Conservation (phyloP, 2,888 invertebrate genomes). For the Chymomyza caudatula region DNA sequence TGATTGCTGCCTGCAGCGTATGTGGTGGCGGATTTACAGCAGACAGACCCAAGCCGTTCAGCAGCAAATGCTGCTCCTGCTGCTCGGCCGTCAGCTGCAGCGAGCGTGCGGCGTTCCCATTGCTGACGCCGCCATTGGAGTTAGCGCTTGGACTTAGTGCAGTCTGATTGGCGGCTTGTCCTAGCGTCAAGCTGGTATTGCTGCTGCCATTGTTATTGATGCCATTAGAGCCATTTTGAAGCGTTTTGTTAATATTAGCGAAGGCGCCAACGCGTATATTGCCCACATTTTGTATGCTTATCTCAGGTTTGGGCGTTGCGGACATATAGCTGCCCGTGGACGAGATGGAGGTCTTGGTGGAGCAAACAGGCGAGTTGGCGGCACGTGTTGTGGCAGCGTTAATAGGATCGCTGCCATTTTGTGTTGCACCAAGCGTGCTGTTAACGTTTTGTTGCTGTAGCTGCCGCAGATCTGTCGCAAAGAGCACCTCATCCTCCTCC, state of each 20-base stretch:
- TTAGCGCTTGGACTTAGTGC: constrained; percentile 6
- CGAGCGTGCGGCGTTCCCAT: constrained; percentile 3
- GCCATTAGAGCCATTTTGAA: constrained; percentile 53
- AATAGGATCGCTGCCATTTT: constrained; percentile 19
- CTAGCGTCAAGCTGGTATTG: neutral
- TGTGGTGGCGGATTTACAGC: constrained; percentile 59
- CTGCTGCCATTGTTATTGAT: constrained; percentile 19
- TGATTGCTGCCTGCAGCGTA: constrained; percentile 37
- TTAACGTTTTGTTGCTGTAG: constrained; percentile 39
- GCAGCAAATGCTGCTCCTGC: constrained; percentile 60
- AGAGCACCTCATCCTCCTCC: constrained; percentile 75
- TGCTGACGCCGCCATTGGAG: constrained; percentile 26
- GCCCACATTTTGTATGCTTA: constrained; percentile 67
- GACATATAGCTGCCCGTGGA: constrained; percentile 56
- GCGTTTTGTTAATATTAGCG: constrained; percentile 67
- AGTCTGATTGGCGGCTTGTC: neutral
- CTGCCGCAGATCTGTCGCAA: constrained; percentile 71
- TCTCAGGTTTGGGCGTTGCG: constrained; percentile 56
- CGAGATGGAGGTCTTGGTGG: constrained; percentile 52
- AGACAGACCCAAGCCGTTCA: constrained; percentile 70
- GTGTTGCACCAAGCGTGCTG: constrained; percentile 1
- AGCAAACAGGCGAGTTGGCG: constrained; percentile 54
- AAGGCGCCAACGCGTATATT: constrained; percentile 74
- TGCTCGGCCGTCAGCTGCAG: constrained; percentile 62
- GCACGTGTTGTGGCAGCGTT: constrained; percentile 20